phyloP scores from a whole-genome alignment of 1,140 invertebrate genomes.

The Contarinia nasturtii region DNA sequence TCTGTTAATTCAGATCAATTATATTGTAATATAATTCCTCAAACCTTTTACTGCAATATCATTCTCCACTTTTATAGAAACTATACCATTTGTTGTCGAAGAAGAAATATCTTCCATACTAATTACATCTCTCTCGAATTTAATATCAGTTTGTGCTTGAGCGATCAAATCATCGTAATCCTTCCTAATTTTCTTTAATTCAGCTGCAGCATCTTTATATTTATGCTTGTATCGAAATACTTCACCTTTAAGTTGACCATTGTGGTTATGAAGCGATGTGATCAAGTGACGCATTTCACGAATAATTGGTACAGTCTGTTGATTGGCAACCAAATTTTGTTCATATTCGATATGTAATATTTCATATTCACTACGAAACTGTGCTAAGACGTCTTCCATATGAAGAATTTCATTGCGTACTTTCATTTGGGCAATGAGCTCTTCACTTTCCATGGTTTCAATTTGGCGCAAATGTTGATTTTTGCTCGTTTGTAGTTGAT shows the following conservation, averaged over 20 bases:
- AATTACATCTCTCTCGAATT: slow-evolving; percentile 37
- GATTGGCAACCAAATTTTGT: slow-evolving; percentile 92
- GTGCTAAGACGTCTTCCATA: slow-evolving; percentile 86
- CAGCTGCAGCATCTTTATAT: slow-evolving; percentile 65
- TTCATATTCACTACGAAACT: slow-evolving; percentile 90
- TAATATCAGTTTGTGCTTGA: slow-evolving; percentile 39
- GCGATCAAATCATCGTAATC: slow-evolving; percentile 44
- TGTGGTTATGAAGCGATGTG: slow-evolving; percentile 92
- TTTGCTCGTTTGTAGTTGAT: slow-evolving; percentile 74
- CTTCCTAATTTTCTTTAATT: slow-evolving; percentile 54
- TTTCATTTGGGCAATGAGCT: slow-evolving; percentile 84
- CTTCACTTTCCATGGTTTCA: slow-evolving; percentile 98
- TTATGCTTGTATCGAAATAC: slow-evolving; percentile 80
- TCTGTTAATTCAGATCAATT: too few species aligned
- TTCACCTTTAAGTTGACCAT: slow-evolving; percentile 89
- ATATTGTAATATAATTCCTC: slow-evolving; percentile 11
- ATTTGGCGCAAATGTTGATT: slow-evolving; percentile 88
- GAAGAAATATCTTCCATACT: slow-evolving; percentile 36
- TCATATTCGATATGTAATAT: slow-evolving; percentile 96
- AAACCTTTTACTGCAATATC: slow-evolving; percentile 14
- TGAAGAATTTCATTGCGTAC: slow-evolving; percentile 87
- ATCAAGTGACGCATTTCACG: slow-evolving; percentile 95
- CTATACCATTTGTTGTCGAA: slow-evolving; percentile 20
- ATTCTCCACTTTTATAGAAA: slow-evolving; percentile 25
- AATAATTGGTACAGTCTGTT: slow-evolving; percentile 95